Evolutionary conservation across 2,888 invertebrate species (phyloP), one percentile per base, ranked within the genome.

Genomic region (Synergus japonicus): DNA sequence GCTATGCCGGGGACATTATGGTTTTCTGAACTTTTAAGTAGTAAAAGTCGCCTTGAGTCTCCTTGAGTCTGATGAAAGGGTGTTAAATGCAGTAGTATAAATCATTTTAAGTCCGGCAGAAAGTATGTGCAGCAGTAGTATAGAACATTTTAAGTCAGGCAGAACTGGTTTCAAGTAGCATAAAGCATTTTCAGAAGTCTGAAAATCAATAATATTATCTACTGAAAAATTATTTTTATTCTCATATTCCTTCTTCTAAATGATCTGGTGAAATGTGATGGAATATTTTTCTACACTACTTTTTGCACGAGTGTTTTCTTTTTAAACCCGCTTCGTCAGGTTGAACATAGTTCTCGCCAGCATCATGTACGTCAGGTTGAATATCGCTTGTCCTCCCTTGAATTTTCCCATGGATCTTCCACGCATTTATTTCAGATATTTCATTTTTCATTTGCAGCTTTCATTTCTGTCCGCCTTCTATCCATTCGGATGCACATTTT

Each of bases 401-500:
- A 5, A 67, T 67, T 67, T 49, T 54, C 73, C 43, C 73, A 73
- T 73, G 73, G 29, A 73, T 73, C 49, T 54, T 73, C 37, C 15
- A 4, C 54, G 49, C 29, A 54, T 73, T 54, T 41, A 73, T 73
- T 73, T 73, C 37, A 73, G 54, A 73, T 54, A 46, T 49, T 69
- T 69, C 49, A 73, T 73, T 73, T 73, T 73, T 73, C 54, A 73
- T 73, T 73, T 73, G 37, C 73, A 73, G 54, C 49, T 73, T 54
- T 54, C 73, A 46, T 73, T 73, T 73, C 49, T 54, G 54, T 54
- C 54, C 73, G 54, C 73, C 37, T 54, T 9, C n/a, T 37, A 73
- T 54, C 73, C 49, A n/a, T 73, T 73, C 37, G 13, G 29, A 22
- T 8, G 9, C 29, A 29, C 37, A 54, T 73, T 44, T 64, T 64